Conservation (phyloP, 2,113 vertebrate species). For the Piaya cayana region DNA sequence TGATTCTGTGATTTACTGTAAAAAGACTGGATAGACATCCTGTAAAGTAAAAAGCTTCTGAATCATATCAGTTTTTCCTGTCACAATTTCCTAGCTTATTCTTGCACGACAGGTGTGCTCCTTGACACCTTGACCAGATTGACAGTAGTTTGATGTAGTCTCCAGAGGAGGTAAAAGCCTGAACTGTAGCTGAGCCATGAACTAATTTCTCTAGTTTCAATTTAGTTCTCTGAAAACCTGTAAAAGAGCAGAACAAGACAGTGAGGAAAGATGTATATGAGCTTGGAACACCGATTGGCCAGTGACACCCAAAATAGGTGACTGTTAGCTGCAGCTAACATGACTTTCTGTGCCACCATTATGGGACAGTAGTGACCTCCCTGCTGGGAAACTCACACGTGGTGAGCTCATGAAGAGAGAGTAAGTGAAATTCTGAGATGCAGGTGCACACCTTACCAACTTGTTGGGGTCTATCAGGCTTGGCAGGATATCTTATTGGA, state of each 20-base stretch:
- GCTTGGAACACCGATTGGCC: too few relatives aligned
- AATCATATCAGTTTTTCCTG: neutral
- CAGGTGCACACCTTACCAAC: too few relatives aligned
- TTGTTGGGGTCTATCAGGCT: too few relatives aligned
- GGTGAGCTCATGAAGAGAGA: neutral
- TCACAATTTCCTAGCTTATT: neutral
- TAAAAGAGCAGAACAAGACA: too few relatives aligned
- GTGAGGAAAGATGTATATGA: too few relatives aligned
- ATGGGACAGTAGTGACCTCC: neutral
- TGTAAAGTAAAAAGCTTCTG: neutral
- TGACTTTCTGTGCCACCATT: neutral
- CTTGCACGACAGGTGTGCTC: neutral
- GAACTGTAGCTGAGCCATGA: too few relatives aligned
- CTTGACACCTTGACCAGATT: too few relatives aligned
- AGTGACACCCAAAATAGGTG: neutral
- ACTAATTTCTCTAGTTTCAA: too few relatives aligned
- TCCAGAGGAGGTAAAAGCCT: too few relatives aligned
- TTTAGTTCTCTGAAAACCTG: too few relatives aligned
- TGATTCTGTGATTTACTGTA: neutral
- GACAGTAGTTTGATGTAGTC: too few relatives aligned
- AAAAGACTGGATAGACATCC: neutral
- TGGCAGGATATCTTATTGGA: too few relatives aligned
- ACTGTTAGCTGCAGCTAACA: neutral
- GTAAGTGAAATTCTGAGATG: accelerated
- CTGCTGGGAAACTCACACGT: neutral